Evolutionary conservation across 2,113 vertebrate species (phyloP).

Genomic region (Rhynchomys soricoides): DNA sequence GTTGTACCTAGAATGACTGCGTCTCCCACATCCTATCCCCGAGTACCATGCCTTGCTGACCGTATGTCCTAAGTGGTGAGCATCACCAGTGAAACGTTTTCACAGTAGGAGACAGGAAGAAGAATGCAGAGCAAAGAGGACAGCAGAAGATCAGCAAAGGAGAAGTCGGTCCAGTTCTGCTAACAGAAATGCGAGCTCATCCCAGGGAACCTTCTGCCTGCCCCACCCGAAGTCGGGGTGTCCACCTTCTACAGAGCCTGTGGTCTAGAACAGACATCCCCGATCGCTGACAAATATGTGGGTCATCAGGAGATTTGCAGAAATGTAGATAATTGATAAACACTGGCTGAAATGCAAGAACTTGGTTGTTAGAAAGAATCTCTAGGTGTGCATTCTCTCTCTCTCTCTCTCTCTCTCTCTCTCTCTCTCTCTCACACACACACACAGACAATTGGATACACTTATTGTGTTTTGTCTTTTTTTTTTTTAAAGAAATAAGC

Average conservation of each 20-base stretch:
- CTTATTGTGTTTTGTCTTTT: background rate
- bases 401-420: background rate
- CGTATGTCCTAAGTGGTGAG: background rate
- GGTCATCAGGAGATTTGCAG: background rate
- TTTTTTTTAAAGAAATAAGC: constrained; percentile 21
- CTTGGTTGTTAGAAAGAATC: constrained; percentile 38
- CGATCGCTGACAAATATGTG: background rate
- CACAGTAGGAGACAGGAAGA: background rate
- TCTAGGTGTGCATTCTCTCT: background rate
- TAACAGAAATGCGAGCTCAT: background rate
- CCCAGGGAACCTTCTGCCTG: background rate
- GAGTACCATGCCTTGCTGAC: background rate
- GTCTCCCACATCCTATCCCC: background rate
- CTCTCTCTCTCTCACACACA: background rate
- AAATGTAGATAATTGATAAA: background rate
- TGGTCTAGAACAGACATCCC: background rate
- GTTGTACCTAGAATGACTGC: background rate
- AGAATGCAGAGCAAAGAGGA: background rate
- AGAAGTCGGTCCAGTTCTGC: background rate
- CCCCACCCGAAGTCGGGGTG: background rate
- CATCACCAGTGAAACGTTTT: background rate
- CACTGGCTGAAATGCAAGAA: background rate
- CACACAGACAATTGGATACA: background rate
- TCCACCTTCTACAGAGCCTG: background rate
- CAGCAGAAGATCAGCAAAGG: background rate